These are phyloP conservation scores for Eospalax fontanierii DNA, from an alignment of 2,797 vertebrate species.

Conservation along the genomic window DNA sequence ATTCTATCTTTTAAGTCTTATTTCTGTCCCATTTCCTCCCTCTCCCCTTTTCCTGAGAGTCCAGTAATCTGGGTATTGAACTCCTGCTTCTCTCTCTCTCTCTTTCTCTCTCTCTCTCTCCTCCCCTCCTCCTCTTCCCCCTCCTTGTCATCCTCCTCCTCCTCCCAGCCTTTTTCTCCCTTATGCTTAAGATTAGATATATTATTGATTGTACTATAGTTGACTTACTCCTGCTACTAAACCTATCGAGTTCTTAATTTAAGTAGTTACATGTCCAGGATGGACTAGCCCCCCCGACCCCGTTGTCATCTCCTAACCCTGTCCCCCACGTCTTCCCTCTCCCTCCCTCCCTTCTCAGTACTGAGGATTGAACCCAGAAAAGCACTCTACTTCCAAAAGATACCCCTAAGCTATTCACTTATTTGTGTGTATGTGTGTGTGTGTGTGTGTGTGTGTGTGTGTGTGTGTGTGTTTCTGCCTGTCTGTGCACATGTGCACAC, in stretches of 20 bases:
- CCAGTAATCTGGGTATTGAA: not conserved
- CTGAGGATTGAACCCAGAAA: not conserved
- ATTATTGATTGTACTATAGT: not conserved
- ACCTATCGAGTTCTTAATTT: conserved; percentile 4
- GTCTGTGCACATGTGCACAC: too few relatives aligned
- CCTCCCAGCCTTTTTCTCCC: not conserved
- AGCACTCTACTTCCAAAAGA: not conserved
- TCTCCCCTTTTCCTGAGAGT: not conserved
- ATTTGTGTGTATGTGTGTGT: not conserved
- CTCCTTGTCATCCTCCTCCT: not conserved
- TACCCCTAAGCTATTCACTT: not conserved
- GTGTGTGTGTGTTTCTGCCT: too few relatives aligned
- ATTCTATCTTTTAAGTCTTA: not conserved
- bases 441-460: not conserved
- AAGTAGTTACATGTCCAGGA: too few relatives aligned
- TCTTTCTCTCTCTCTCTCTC: too few relatives aligned
- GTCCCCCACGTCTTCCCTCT: too few relatives aligned
- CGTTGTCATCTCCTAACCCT: not conserved
- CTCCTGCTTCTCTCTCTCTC: not conserved
- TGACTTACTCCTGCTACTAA: conserved; percentile 6
- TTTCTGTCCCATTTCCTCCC: not conserved
- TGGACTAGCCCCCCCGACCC: too few relatives aligned
- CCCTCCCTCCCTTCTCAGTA: too few relatives aligned
- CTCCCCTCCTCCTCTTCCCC: too few relatives aligned
- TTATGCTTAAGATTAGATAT: not conserved